Evolutionary conservation across 2,888 invertebrate species (phyloP).

Genomic region (Lithophane ornitopus): DNA sequence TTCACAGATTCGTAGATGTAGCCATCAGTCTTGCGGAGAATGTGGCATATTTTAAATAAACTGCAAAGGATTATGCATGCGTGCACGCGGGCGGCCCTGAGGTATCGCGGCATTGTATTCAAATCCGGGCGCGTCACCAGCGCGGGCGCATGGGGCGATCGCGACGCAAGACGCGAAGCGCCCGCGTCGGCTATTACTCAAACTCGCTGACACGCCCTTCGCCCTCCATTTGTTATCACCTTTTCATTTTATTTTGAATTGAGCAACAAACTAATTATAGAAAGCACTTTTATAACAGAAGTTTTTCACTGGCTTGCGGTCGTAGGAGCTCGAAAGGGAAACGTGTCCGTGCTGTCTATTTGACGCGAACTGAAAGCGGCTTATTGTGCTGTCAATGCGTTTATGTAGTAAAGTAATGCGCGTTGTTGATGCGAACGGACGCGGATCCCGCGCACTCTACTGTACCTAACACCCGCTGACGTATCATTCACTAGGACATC

Average conservation of each 20-base stretch:
- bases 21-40: conserved; percentile 78
- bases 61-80: conserved; percentile 85
- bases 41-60: conserved; percentile 85
- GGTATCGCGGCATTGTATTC: conserved; percentile 89
- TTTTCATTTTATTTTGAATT: conserved; percentile 61
- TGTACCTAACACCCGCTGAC: conserved; percentile 64
- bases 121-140: conserved; percentile 84
- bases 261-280: conserved; percentile 48
- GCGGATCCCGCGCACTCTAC: conserved; percentile 52
- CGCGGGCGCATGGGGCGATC: conserved; percentile 60
- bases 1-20: conserved; percentile 78
- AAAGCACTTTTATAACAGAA: conserved; percentile 19
- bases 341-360: conserved; percentile 1
- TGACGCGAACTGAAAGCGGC: conserved; percentile 27
- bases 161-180: conserved; percentile 68
- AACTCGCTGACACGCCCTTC: conserved; percentile 77
- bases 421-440: conserved; percentile 58
- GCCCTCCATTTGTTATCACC: conserved; percentile 67
- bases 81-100: conserved; percentile 86
- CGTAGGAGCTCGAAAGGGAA: conserved; percentile 22
- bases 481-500: conserved; percentile 61
- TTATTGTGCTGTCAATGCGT: conserved; percentile 41
- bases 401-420: conserved; percentile 35
- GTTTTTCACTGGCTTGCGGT: conserved; percentile 16
- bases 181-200: conserved; percentile 79